Evolutionary conservation across 2,888 invertebrate genomes (phyloP), one percentile per base, ranked within the genome.

Genomic region (Chironomus riparius): DNA sequence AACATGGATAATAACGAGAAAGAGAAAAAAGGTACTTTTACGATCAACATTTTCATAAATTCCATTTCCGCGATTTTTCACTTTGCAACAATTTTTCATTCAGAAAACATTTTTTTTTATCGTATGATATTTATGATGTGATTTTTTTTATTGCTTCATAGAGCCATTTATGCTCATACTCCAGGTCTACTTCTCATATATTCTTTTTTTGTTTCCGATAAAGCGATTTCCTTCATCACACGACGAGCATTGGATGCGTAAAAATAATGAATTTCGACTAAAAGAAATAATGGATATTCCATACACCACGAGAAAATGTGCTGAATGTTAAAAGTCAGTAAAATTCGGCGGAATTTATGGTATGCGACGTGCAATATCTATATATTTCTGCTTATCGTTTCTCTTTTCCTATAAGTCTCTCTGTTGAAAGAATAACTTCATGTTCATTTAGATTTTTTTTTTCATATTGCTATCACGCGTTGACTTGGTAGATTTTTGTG

Each of bases 11-110:
- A 38, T 10, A 38, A 38, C 38, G 38, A 38, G 38, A 38, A 38
- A 28, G n/a, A n/a, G n/a, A n/a, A 38, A 38, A 38, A 38, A 38
- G 38, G 38, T 38, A 38, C 38, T 38, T 38, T 38, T 38, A 38
- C 38, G 38, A 38, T 38, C 38, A 50, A 50, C 70, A 70, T 70
- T 70, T 70, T 56, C 70, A 70, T 70, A 70, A 70, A 70, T 70
- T 70, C 22, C 70, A 70, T 70, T 70, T 70, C 48, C 47, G 47
- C 70, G 56, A 56, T 56, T 56, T 56, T 56, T 56, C 56, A 70
- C 47, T 47, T 68, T 38, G 21, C 68, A 38, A 56, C 68, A 56
- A 47, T 47, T 70, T 70, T 70, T 70, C 47, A 24, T 13, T 21
- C 10, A 24, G n/a, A n/a, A 22, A 65, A 24, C 21, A 24, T 24